Evolutionary conservation across 1,140 invertebrate genomes (phyloP).

Genomic region (Myzus persicae): DNA sequence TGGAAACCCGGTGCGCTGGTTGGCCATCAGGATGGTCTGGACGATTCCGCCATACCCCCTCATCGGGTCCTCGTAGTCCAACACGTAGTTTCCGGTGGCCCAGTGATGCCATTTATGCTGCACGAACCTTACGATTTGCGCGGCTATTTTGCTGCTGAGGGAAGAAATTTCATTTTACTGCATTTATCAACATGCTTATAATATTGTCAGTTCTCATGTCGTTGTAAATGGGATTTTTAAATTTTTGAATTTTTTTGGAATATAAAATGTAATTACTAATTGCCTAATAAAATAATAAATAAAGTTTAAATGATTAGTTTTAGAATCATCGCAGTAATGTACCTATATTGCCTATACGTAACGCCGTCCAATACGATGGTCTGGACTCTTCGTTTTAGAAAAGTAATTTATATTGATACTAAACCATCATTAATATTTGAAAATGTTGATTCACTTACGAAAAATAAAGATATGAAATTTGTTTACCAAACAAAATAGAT

Average conservation of each 20-base stretch:
- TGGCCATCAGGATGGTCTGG: slow-evolving; percentile 70
- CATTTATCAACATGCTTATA: neutral
- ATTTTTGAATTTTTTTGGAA: neutral
- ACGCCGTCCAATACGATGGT: neutral
- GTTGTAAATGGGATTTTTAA: neutral
- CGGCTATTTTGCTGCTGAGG: slow-evolving; percentile 67
- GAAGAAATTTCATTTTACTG: neutral
- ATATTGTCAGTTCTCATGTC: neutral
- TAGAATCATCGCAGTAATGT: neutral
- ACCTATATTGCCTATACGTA: neutral
- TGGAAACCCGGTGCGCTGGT: slow-evolving; percentile 70
- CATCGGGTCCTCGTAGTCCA: slow-evolving; percentile 71
- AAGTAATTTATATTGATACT: neutral
- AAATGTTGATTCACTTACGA: neutral
- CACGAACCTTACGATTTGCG: slow-evolving; percentile 70
- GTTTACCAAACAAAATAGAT: neutral
- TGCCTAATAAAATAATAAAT: neutral
- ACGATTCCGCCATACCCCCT: slow-evolving; percentile 71
- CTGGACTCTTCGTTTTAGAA: neutral
- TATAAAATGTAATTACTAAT: neutral
- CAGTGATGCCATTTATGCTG: slow-evolving; percentile 66
- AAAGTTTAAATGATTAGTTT: neutral
- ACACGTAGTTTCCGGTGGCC: slow-evolving; percentile 72
- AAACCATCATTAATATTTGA: neutral
- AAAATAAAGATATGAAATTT: neutral